Evolutionary conservation across 2,888 invertebrate genomes (phyloP).

Genomic region (Resseliella maxima): DNA sequence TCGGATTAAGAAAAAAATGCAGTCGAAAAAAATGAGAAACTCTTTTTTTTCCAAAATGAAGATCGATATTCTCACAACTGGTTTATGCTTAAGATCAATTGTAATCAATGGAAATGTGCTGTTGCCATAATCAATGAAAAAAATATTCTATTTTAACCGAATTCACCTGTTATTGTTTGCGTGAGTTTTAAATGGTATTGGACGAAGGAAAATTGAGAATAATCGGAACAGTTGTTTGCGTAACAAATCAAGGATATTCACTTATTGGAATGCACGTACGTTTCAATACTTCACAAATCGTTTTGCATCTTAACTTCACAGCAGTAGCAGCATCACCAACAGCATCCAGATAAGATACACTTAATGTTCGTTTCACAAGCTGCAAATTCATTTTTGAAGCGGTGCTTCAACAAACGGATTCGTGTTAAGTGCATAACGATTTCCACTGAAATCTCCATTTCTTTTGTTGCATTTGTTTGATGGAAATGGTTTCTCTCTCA

Average conservation of each 20-base stretch:
- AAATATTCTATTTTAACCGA: neutral
- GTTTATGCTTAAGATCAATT: conserved; percentile 37
- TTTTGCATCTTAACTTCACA: neutral
- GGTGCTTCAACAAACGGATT: conserved; percentile 12
- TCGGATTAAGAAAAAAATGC: neutral
- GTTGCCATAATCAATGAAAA: neutral
- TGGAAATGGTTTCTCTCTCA: neutral
- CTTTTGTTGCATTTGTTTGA: neutral
- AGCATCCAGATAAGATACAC: neutral
- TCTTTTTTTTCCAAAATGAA: neutral
- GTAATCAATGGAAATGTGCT: neutral
- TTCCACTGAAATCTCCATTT: neutral
- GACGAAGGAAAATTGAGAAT: neutral
- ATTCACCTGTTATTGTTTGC: neutral
- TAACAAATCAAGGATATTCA: conserved; percentile 45
- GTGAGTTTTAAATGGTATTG: neutral
- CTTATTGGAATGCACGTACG: neutral
- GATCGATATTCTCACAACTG: neutral
- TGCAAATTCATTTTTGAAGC: conserved; percentile 22
- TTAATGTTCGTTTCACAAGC: neutral
- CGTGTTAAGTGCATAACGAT: conserved; percentile 14
- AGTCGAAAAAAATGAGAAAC: neutral
- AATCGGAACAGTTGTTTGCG: conserved; percentile 43
- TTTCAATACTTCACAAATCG: neutral
- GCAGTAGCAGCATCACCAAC: no score